A percentile compares a stretch with the other conserved stretches of the same genome.
Conservation (phyloP, 1,140 invertebrate species). For the Streblospio benedicti region DNA sequence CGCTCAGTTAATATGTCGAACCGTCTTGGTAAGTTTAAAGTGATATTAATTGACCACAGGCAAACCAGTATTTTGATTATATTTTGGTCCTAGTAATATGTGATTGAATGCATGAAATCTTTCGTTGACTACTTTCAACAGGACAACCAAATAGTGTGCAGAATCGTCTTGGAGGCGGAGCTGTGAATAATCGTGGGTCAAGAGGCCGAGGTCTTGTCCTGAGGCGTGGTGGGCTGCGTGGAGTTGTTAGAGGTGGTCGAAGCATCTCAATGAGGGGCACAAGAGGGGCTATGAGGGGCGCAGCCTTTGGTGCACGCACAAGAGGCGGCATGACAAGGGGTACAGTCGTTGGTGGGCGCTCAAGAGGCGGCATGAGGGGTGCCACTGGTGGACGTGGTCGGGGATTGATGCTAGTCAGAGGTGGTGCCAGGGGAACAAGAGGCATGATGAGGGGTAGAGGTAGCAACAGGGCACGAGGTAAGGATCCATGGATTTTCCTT, state of each 20-base stretch:
- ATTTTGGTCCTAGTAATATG: too few species aligned
- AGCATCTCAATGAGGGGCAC: neutral
- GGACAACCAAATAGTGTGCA: neutral
- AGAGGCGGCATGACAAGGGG: too few species aligned
- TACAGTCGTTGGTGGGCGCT: too few species aligned
- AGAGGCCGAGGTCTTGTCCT: neutral
- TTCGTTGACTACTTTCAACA: too few species aligned
- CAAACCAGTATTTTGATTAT: too few species aligned
- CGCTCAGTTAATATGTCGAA: neutral
- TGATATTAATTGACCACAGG: neutral
- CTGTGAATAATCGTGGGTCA: too few species aligned
- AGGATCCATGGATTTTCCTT: neutral
- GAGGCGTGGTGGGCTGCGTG: neutral
- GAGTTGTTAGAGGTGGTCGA: neutral
- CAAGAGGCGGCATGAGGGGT: too few species aligned
- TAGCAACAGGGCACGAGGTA: conserved; percentile 3
- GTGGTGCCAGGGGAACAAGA: conserved; percentile 19
- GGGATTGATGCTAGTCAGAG: conserved; percentile 10
- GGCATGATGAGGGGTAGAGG: conserved; percentile 13
- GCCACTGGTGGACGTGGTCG: conserved; percentile 2
- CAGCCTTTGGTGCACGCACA: too few species aligned
- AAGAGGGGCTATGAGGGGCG: neutral
- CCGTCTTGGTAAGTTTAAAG: neutral
- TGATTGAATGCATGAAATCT: too few species aligned
- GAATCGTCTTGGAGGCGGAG: neutral